Percentiles rank a stretch among this genome's conserved stretches.
phyloP scores from a whole-genome alignment of 1,140 invertebrate species.

The Triops longicaudatus region DNA sequence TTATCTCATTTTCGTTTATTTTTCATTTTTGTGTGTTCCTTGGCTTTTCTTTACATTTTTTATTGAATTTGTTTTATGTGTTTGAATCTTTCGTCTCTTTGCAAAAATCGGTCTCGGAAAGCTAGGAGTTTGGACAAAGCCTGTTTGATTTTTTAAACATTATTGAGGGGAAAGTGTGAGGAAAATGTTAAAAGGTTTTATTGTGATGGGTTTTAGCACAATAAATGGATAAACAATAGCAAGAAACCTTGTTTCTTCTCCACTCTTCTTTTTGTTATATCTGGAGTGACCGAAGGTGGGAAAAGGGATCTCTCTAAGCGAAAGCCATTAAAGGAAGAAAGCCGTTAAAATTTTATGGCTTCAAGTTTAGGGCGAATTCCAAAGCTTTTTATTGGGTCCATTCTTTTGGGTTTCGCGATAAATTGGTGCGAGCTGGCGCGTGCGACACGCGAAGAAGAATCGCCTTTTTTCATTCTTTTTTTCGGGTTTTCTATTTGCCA shows the following conservation, averaged over 20 bases:
- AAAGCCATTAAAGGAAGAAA: not conserved
- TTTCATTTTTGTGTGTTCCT: too few relatives aligned
- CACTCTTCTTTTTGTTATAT: not conserved
- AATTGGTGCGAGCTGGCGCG: slow-evolving; percentile 3
- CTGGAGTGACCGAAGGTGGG: not conserved
- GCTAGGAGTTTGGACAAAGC: too few relatives aligned
- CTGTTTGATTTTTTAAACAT: too few relatives aligned
- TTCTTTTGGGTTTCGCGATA: not conserved
- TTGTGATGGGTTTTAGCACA: not conserved
- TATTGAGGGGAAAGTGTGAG: not conserved
- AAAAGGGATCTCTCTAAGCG: not conserved
- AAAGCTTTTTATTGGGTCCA: not conserved
- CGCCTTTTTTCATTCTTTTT: too few relatives aligned
- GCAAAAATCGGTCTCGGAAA: too few relatives aligned
- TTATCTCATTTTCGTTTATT: too few relatives aligned
- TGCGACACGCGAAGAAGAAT: slow-evolving; percentile 10
- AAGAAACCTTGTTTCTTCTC: not conserved
- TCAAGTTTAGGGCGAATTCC: not conserved
- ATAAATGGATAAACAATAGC: not conserved
- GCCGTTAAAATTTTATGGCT: not conserved
- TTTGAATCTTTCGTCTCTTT: too few relatives aligned
- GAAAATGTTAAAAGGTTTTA: not conserved
- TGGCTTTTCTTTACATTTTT: too few relatives aligned
- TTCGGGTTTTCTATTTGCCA: too few relatives aligned
- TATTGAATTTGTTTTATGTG: too few relatives aligned